A percentile compares a stretch with the other conserved stretches of the same genome.
phyloP scores from a whole-genome alignment of 2,797 vertebrate species.

The Sarcoramphus papa region DNA sequence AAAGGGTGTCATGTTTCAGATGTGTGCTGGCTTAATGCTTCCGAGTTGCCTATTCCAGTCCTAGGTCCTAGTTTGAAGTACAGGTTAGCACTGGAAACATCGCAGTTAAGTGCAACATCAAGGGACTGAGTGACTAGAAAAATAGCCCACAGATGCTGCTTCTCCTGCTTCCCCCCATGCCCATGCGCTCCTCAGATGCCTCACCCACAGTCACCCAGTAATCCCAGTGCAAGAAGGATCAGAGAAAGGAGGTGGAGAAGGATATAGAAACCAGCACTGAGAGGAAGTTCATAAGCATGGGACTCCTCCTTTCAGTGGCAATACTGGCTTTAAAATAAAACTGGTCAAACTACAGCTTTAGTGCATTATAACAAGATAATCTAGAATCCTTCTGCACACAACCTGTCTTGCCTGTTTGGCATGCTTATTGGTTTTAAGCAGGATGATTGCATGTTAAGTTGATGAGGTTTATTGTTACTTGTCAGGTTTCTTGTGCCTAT shows the following conservation, averaged over 20 bases:
- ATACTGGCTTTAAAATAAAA: not conserved
- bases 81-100: not conserved
- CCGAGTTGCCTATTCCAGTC: not conserved
- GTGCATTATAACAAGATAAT: not conserved
- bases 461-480: constrained; percentile 47
- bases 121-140: not conserved
- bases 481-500: constrained; percentile 36
- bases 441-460: constrained; percentile 5
- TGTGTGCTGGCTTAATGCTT: fast-evolving
- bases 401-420: constrained; percentile 22
- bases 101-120: not conserved
- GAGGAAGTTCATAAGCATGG: not conserved
- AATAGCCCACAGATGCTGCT: not conserved
- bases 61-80: not conserved
- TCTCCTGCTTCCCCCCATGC: not conserved
- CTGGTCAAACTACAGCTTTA: not conserved
- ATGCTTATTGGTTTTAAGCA: constrained; percentile 1
- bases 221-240: not conserved
- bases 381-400: not conserved
- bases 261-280: not conserved
- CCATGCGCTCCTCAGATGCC: not conserved
- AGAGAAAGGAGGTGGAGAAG: not conserved
- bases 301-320: not conserved
- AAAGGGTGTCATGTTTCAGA: not conserved
- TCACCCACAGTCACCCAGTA: not conserved